Base-by-base conservation (phyloP, 2,888 invertebrate genomes). In the Lydus trimaculatus region DNA sequence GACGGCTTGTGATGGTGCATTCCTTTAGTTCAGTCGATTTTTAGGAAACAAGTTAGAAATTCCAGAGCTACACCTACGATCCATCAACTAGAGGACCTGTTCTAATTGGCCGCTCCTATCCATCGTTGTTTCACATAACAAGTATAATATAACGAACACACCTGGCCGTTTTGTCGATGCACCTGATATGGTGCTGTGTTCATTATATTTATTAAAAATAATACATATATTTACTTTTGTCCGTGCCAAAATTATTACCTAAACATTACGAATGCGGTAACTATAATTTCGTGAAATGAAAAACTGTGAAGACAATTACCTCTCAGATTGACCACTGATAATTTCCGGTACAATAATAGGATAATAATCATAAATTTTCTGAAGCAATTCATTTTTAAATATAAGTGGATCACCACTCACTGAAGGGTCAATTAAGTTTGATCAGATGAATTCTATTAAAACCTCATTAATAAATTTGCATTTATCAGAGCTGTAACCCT, bases 201-300 rank as follows among this genome's bases (percentile, higher is more conserved):
- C 62, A 66, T 72, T 71, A 73, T 73, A 48, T 20, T 48, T 11
- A 9, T 48, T 17, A 48, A 20, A 48, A 17, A 20, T 48, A 48
- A 48, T 28, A 52, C 65, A 62, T 69, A 63, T 76, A 71, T 76
- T 76, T 73, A 74, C 72, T 73, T 77, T 73, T 73, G 68, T 67
- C 65, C 63, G 71, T 71, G 77, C 76, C 77, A 76, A 77, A 76
- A 76, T 73, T 74, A 75, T 74, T 75, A 77, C 17, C 74, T 48
- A 74, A 75, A 69, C 73, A 76, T 75, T 73, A 72, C 72, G 75
- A 48, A 73, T n/a, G n/a, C 60, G 43, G 64, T 61, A 58, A 56
- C 69, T 58, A 70, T 66, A 69, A 67, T 65, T 66, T 62, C 70
- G 61, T 58, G 60, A 39, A 63, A 58, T 58, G 61, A 63, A 67